phyloP scores from a whole-genome alignment of 2,888 invertebrate species.

The Deilephila elpenor region DNA sequence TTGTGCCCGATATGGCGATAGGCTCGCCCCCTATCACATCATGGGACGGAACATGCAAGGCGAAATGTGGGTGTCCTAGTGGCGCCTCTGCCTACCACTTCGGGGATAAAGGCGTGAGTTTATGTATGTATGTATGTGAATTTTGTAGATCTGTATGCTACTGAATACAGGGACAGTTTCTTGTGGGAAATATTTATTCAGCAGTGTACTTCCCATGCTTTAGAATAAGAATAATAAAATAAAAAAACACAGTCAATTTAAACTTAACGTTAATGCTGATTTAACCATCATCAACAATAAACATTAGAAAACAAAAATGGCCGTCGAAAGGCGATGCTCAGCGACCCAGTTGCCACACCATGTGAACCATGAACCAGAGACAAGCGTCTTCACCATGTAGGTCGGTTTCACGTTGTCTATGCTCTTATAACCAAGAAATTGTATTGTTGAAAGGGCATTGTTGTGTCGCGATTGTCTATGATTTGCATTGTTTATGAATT shows the following conservation, averaged over 20 bases:
- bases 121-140: too few species aligned
- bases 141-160: too few species aligned
- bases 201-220: too few species aligned
- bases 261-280: neutral
- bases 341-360: slow-evolving; percentile 48
- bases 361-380: slow-evolving; percentile 65
- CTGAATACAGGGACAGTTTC: too few species aligned
- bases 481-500: slow-evolving; percentile 5
- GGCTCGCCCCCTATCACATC: too few species aligned
- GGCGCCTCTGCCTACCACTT: too few species aligned
- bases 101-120: too few species aligned
- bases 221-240: too few species aligned
- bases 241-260: neutral
- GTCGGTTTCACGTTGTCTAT: slow-evolving; percentile 38
- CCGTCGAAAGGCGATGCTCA: slow-evolving; percentile 60
- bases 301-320: slow-evolving; percentile 65
- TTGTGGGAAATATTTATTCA: too few species aligned
- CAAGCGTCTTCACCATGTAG: slow-evolving; percentile 38
- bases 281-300: neutral
- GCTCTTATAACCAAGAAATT: slow-evolving; percentile 14
- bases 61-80: too few species aligned
- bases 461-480: slow-evolving; percentile 6
- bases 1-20: too few species aligned
- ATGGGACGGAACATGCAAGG: too few species aligned
- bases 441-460: slow-evolving; percentile 28